Evolutionary conservation across 1,140 invertebrate genomes (phyloP).

Genomic region (Akabosia matsudoensis): DNA sequence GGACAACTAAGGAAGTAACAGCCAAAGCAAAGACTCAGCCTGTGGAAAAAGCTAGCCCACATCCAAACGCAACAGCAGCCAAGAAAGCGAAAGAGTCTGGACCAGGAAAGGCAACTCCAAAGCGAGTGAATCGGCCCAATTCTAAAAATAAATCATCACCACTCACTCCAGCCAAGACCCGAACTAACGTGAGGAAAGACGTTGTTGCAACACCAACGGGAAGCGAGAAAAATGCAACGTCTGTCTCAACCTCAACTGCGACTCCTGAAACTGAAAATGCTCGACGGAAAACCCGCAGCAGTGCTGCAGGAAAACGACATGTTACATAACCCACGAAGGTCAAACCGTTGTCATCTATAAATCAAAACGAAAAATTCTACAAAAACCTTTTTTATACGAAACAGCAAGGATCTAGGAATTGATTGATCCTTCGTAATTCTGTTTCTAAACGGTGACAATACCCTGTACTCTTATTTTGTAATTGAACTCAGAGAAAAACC

Average conservation of each 20-base stretch:
- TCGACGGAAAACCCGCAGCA: slow-evolving; percentile 44
- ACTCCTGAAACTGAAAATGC: slow-evolving; percentile 42
- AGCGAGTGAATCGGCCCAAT: slow-evolving; percentile 21
- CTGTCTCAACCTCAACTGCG: slow-evolving; percentile 30
- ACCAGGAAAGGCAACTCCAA: slow-evolving; percentile 24
- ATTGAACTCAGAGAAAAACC: too few species aligned
- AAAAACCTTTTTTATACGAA: too few species aligned
- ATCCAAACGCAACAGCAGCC: slow-evolving; percentile 4
- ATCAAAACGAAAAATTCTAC: too few species aligned
- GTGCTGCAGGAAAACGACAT: slow-evolving; percentile 35
- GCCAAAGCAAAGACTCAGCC: slow-evolving; percentile 28
- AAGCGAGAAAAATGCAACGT: neutral
- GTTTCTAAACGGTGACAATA: too few species aligned
- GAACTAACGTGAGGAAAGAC: slow-evolving; percentile 39
- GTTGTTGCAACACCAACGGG: neutral
- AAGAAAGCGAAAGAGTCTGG: slow-evolving; percentile 5
- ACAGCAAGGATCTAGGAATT: too few species aligned
- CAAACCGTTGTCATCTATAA: too few species aligned
- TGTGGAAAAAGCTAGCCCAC: slow-evolving; percentile 25
- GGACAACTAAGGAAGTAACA: slow-evolving; percentile 1
- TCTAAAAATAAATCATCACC: slow-evolving; percentile 36
- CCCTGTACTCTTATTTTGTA: too few species aligned
- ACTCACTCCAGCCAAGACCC: slow-evolving; percentile 34
- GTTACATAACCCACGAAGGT: neutral
- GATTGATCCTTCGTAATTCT: too few species aligned